Evolutionary conservation across 2,888 invertebrate species (phyloP).

Genomic region (Platypus cylindrus): DNA sequence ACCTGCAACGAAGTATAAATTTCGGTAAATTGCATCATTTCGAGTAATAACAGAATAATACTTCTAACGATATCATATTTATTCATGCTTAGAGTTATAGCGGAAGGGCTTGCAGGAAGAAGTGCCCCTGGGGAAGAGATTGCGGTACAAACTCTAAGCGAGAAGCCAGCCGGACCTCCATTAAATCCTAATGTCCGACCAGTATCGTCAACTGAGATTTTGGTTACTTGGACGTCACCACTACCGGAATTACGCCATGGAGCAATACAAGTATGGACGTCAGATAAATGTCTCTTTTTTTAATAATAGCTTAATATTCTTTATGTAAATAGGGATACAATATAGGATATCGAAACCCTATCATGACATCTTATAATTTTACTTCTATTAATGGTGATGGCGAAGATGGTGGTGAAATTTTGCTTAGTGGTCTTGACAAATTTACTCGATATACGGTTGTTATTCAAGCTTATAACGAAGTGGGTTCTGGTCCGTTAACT

Average conservation of each 20-base stretch:
- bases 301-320: not conserved
- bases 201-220: constrained; percentile 58
- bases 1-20: constrained; percentile 56
- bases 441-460: constrained; percentile 56
- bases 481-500: constrained; percentile 58
- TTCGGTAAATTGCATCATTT: constrained; percentile 33
- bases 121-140: constrained; percentile 54
- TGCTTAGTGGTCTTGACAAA: constrained; percentile 49
- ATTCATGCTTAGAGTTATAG: constrained; percentile 38
- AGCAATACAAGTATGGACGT: constrained; percentile 38
- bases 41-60: not conserved
- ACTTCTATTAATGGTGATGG: constrained; percentile 56
- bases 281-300: not conserved
- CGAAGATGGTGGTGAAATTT: constrained; percentile 53
- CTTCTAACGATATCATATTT: too few species aligned
- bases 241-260: constrained; percentile 57
- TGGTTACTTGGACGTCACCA: constrained; percentile 65
- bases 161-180: constrained; percentile 58
- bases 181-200: constrained; percentile 53
- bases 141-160: constrained; percentile 52
- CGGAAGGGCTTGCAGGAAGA: constrained; percentile 61
- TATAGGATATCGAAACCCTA: constrained; percentile 49
- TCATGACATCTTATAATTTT: constrained; percentile 49
- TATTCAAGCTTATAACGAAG: constrained; percentile 62
- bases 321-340: constrained; percentile 47